A percentile compares a stretch with the other conserved stretches of the same genome.
These are phyloP conservation scores for Aleiodes leptofemur DNA, from an alignment of 2,888 invertebrate species.

Conservation along the genomic window DNA sequence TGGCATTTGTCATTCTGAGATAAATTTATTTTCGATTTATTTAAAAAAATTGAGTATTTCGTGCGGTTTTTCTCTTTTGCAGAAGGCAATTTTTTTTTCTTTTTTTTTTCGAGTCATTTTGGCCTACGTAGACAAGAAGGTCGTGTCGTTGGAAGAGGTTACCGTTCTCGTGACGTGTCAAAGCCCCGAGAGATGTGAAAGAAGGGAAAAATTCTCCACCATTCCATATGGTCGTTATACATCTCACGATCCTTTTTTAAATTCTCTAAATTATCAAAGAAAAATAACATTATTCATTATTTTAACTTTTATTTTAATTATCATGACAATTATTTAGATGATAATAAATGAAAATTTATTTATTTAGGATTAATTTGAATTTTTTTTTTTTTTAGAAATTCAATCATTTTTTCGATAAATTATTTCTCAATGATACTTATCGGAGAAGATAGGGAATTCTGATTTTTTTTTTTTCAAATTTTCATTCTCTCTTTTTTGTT, in stretches of 20 bases:
- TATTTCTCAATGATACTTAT: conserved; percentile 5
- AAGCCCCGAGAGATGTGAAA: conserved; percentile 53
- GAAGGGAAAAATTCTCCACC: conserved; percentile 59
- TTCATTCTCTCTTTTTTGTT: background rate
- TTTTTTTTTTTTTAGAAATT: background rate
- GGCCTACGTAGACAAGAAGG: conserved; percentile 21
- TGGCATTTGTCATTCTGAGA: no score
- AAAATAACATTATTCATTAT: no score
- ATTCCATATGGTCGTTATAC: conserved; percentile 71
- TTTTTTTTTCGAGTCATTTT: background rate
- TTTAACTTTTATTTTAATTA: conserved; percentile 1
- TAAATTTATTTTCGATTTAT: no score
- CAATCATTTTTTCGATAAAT: background rate
- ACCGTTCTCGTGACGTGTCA: conserved; percentile 74
- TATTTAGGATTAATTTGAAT: background rate
- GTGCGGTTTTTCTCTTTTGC: no score
- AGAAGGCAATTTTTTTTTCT: no score
- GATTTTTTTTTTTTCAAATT: background rate
- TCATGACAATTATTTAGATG: no score
- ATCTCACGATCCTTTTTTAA: background rate
- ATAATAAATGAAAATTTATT: no score
- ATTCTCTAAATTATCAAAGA: no score
- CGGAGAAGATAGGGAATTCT: background rate
- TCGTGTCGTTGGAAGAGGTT: conserved; percentile 65
- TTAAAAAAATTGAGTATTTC: no score